Evolutionary conservation across 2,797 vertebrate genomes (phyloP).

Genomic region (Molothrus aeneus): DNA sequence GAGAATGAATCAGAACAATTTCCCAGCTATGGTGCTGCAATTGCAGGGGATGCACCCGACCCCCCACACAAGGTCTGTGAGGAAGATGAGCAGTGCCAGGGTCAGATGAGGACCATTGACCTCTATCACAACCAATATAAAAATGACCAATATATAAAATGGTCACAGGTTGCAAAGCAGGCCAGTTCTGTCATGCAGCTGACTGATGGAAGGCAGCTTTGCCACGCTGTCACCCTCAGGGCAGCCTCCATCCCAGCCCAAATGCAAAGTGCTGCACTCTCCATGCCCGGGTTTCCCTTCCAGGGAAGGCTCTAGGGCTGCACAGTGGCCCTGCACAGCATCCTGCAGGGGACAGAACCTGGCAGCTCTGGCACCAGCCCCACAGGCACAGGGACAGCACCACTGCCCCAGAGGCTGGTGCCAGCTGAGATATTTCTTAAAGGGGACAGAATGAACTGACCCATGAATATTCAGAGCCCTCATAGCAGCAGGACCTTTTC

Average conservation of each 20-base stretch:
- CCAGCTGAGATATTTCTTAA: background rate
- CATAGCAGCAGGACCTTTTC: background rate
- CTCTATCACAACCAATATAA: background rate
- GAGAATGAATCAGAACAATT: background rate
- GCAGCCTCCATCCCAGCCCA: background rate
- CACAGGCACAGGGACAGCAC: background rate
- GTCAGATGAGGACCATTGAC: background rate
- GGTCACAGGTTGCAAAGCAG: background rate
- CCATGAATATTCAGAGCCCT: background rate
- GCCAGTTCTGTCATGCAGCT: background rate
- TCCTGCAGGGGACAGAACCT: background rate
- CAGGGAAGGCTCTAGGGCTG: background rate
- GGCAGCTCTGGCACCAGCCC: background rate
- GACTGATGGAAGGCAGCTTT: background rate
- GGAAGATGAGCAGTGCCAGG: background rate
- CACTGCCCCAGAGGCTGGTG: background rate
- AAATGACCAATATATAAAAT: background rate
- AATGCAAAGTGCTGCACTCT: background rate
- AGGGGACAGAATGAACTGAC: background rate
- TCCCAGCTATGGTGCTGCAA: background rate
- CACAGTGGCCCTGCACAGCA: background rate
- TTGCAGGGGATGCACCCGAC: background rate
- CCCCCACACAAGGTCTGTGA: accelerated
- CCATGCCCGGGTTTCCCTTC: background rate
- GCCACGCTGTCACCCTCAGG: background rate